Percentiles rank a stretch among this genome's conserved stretches.
phyloP scores from a whole-genome alignment of 2,888 invertebrate species.

The Cacoxenus indagator region DNA sequence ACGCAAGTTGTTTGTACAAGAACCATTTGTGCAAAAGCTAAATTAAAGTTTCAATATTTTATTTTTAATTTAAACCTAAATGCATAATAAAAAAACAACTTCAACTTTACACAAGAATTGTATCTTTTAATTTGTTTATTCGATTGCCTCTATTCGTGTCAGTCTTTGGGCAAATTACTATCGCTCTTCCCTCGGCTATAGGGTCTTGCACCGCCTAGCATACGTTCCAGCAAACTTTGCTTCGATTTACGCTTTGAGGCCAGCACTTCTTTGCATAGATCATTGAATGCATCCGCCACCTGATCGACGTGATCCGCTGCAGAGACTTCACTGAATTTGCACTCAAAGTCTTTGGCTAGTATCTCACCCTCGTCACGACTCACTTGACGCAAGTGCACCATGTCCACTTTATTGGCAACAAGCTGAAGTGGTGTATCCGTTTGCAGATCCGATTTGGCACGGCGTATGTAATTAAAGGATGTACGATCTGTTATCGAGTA shows the following conservation, averaged over 20 bases:
- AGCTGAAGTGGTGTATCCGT: constrained; percentile 84
- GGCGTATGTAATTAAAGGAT: constrained; percentile 86
- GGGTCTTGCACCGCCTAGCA: constrained; percentile 83
- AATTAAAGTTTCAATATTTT: too few species aligned
- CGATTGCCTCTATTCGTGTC: constrained; percentile 44
- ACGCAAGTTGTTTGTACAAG: too few species aligned
- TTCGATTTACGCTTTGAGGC: constrained; percentile 85
- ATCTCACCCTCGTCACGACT: constrained; percentile 90
- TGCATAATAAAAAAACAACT: constrained; percentile 15
- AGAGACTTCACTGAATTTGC: constrained; percentile 88
- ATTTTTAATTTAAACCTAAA: constrained; percentile 13
- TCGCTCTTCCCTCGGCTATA: constrained; percentile 91
- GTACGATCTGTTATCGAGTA: constrained; percentile 91
- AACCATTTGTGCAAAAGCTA: too few species aligned
- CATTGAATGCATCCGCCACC: constrained; percentile 87
- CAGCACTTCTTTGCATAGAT: constrained; percentile 86
- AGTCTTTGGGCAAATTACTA: constrained; percentile 88
- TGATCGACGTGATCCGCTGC: constrained; percentile 90
- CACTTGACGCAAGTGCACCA: constrained; percentile 91
- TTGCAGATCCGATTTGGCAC: constrained; percentile 79
- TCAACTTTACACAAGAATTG: background rate
- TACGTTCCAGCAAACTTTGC: constrained; percentile 85
- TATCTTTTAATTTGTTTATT: background rate
- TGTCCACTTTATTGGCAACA: constrained; percentile 91
- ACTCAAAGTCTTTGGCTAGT: constrained; percentile 89